A percentile compares a stretch with the other conserved stretches of the same genome.
These are phyloP conservation scores for Myrmecophaga tridactyla DNA, from an alignment of 2,113 vertebrate species.

Conservation along the genomic window DNA sequence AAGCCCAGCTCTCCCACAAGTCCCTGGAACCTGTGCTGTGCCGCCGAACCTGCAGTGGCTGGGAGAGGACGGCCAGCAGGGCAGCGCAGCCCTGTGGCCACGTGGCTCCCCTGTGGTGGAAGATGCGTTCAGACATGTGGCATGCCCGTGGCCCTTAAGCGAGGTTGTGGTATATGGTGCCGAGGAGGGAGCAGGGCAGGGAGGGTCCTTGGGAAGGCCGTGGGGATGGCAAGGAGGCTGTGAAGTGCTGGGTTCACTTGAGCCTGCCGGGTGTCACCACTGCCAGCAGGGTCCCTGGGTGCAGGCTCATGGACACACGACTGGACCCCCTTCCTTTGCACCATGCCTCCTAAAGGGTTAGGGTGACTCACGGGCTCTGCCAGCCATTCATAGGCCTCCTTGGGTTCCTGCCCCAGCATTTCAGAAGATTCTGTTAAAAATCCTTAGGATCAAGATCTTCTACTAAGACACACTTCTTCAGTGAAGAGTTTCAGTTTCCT, in stretches of 20 bases:
- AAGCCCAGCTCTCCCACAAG: neutral
- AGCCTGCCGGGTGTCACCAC: neutral
- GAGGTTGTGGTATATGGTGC: no score
- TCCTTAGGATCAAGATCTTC: neutral
- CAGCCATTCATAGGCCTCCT: neutral
- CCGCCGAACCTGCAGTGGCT: no score
- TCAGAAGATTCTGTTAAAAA: neutral
- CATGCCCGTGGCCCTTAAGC: no score
- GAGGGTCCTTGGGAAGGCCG: no score
- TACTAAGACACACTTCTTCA: neutral
- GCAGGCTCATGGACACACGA: accelerated
- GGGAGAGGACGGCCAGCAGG: no score
- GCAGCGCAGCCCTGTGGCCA: accelerated
- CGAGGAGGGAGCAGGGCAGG: neutral
- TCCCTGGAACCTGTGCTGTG: neutral
- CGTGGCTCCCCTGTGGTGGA: no score
- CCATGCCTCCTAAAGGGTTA: neutral
- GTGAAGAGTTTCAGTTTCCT: neutral
- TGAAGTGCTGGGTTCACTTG: accelerated
- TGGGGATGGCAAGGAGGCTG: neutral
- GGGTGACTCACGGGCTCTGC: accelerated
- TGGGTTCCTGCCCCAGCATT: neutral
- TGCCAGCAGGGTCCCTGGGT: no score
- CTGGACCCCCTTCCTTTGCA: neutral
- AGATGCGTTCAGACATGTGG: no score